Base-by-base conservation (phyloP, 2,113 vertebrate species). In the Fulica atra region DNA sequence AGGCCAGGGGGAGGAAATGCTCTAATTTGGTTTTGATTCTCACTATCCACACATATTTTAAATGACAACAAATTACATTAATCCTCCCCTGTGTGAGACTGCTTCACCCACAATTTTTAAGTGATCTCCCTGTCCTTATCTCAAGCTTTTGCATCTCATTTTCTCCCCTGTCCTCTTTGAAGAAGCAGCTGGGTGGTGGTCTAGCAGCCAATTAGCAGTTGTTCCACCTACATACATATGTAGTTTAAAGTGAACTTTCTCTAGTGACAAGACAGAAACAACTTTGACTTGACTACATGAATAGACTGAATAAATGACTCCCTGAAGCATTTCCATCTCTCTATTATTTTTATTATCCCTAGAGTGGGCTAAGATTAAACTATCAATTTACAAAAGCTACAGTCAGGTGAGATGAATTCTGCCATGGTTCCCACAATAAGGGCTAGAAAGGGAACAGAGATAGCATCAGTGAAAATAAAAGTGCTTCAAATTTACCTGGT, bases 321-420 rank as follows among this genome's bases (percentile, higher is more conserved):
- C 17, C 65, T 79, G 35, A 89, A 80, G 18, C 6, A 76, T 68
- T 71, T 89, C 23, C 56, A 2, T 54, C 70, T 82, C 80, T 94
- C 17, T 46, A 16, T 46, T 46, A 44, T 18, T 46, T 79, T 35
- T 51, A 33, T 68, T 86, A n/a, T 89, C 76, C 80, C 48, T 80
- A 89, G 51, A 86, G 80, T 31, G 74, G 82, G 15, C 33, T 81
- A 84, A 77, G 44, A 65, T 81, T 88, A 90, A 93, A 74, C 24
- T 59, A 85, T 56, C 40, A 63, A 36, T 76, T 68, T 76, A 63
- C 50, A 29, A 91, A 56, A 14, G 42, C 57, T 64, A 36, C 76
- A 16, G 16, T 56, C 76, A 63, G 16, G 33, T 29, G 31, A 86
- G 28, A 72, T 64, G 10, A 88, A 68, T 60, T 86, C 42, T 68